A percentile compares a stretch with the other conserved stretches of the same genome.
Conservation (phyloP, 2,888 invertebrate genomes). For the Notodonta dromedarius region DNA sequence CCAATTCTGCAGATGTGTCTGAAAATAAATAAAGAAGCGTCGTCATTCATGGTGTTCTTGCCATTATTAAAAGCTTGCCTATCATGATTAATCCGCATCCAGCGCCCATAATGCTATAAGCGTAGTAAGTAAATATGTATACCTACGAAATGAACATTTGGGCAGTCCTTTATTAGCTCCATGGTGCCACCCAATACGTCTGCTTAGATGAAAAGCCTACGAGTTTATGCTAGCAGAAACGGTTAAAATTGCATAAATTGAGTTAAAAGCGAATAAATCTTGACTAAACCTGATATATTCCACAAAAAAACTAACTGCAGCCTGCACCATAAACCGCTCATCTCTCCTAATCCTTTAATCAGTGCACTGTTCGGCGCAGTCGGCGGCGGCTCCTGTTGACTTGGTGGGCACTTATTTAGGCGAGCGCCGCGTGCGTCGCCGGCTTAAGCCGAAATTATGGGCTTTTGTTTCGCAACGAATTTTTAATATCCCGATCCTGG, state of each 20-base stretch:
- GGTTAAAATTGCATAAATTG: too few species aligned
- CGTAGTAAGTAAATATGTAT: too few species aligned
- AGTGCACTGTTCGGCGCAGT: constrained; percentile 29
- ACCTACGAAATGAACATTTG: too few species aligned
- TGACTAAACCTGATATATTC: neutral
- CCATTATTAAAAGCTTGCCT: too few species aligned
- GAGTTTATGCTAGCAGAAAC: too few species aligned
- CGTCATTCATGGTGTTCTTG: too few species aligned
- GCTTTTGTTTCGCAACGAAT: constrained; percentile 48
- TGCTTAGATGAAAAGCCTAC: too few species aligned
- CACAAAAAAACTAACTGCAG: constrained; percentile 7
- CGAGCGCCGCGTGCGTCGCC: constrained; percentile 17
- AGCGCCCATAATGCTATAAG: too few species aligned
- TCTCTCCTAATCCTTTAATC: constrained; percentile 28
- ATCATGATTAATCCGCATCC: too few species aligned
- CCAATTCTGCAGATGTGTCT: constrained; percentile 10
- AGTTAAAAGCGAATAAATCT: neutral
- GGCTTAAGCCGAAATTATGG: constrained; percentile 41
- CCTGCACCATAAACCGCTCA: constrained; percentile 3
- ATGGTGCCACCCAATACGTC: too few species aligned
- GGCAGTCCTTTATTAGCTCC: too few species aligned
- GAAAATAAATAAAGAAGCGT: neutral
- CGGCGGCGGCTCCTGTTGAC: constrained; percentile 13
- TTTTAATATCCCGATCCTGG: constrained; percentile 48
- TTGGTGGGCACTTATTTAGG: constrained; percentile 39